Conservation (phyloP, 2,113 vertebrate species). For the Gymnogyps californianus region DNA sequence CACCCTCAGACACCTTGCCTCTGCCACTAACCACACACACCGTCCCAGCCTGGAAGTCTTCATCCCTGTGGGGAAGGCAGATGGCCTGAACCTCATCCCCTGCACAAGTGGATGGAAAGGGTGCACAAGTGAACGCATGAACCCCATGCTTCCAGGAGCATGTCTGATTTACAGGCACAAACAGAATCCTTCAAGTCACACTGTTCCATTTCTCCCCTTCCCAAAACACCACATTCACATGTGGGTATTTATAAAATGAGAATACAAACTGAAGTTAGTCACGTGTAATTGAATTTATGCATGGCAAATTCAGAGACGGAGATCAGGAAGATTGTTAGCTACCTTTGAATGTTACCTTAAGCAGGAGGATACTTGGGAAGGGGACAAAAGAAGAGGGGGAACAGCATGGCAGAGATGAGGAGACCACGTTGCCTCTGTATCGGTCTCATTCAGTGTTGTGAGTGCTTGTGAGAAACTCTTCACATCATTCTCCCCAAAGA, state of each 20-base stretch:
- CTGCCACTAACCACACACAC: neutral
- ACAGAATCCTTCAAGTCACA: neutral
- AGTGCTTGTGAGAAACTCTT: neutral
- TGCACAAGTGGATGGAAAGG: neutral
- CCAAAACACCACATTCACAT: neutral
- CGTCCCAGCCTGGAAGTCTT: neutral
- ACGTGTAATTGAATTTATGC: neutral
- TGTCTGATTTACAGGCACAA: neutral
- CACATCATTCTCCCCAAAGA: neutral
- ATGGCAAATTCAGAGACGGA: neutral
- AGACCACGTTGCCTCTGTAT: neutral
- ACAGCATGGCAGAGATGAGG: neutral
- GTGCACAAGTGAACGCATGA: neutral
- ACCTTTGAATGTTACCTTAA: neutral
- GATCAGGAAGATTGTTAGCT: neutral
- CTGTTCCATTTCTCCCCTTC: neutral
- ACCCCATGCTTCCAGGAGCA: fast-evolving
- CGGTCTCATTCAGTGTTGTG: fast-evolving
- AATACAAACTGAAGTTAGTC: neutral
- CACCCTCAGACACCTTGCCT: neutral
- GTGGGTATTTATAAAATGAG: neutral
- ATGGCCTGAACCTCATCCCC: neutral
- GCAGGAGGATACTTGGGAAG: neutral
- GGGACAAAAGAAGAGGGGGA: neutral
- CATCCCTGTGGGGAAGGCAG: neutral